Evolutionary conservation across 2,888 invertebrate species (phyloP), one percentile per base, ranked within the genome.

Genomic region (Agonum fuliginosum): DNA sequence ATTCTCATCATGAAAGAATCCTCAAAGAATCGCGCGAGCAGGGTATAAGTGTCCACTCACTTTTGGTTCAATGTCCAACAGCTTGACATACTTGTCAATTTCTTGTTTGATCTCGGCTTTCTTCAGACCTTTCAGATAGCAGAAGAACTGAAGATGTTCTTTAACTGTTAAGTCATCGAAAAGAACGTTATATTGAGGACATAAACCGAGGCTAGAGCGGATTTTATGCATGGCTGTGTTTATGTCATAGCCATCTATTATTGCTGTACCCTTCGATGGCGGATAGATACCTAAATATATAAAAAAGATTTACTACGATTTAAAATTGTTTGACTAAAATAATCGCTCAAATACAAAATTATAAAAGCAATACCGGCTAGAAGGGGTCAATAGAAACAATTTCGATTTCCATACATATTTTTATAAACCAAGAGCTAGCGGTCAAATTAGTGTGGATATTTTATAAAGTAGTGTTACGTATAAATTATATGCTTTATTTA

Each of bases 111-210:
- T 88, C 12, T 89, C 88, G 1, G 85, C 81, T 0, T 90, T 89
- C 2, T 84, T 83, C 41, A 91, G 87, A 0, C 93, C 93, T 83
- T 93, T 93, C 70, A 96, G 88, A 81, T 92, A 90, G 51, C 94
- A 91, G 83, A 94, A 97, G 87, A 97, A 96, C 78, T 92, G 89
- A 27, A 97, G 88, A 84, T 97, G 96, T 86, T 97, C 95, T 20
- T 88, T 88, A 1, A 96, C 95, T 0, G 95, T 95, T 43, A 97
- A 88, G 79, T 94, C 93, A 80, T 93, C 92, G 84, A 96, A 96
- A 0, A 97, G 88, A 3, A 95, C 92, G 86, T 97, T 94, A 85
- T 95, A 94, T 83, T 97, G 96, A 0, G 96, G 96, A 87, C 95
- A 95, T 19, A 95, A 88, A 0, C 95, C 95, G 51, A 95, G 88